A percentile compares a stretch with the other conserved stretches of the same genome.
These are phyloP conservation scores for Pedicia rivosa DNA, from an alignment of 2,888 invertebrate genomes.

Conservation along the genomic window DNA sequence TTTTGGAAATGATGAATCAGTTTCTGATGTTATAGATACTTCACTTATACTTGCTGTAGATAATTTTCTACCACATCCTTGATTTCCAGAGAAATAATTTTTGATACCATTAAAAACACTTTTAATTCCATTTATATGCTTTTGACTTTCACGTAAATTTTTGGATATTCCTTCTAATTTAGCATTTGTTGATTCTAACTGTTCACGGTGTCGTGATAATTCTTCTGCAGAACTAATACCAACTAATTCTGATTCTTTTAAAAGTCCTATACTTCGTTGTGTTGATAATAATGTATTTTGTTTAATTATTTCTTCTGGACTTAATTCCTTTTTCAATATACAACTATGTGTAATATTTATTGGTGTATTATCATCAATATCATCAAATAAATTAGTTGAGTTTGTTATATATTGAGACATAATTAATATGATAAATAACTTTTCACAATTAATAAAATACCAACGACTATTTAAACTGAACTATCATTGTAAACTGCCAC, in stretches of 20 bases:
- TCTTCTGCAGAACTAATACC: slow-evolving; percentile 90
- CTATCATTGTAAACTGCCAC: no score
- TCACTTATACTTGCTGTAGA: slow-evolving; percentile 19
- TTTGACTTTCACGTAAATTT: slow-evolving; percentile 78
- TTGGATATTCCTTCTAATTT: slow-evolving; percentile 82
- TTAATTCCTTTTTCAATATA: no score
- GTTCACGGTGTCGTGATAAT: slow-evolving; percentile 74
- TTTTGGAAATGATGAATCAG: slow-evolving; percentile 16
- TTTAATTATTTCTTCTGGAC: slow-evolving; percentile 55
- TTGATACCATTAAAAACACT: slow-evolving; percentile 94
- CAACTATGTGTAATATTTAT: slow-evolving; percentile 51
- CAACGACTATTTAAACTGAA: no score
- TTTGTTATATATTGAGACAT: slow-evolving; percentile 42
- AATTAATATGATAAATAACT: no score
- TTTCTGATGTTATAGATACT: no score
- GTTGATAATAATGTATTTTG: slow-evolving; percentile 69
- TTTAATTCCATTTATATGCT: slow-evolving; percentile 88
- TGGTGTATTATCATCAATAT: slow-evolving; percentile 71
- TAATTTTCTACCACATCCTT: slow-evolving; percentile 34
- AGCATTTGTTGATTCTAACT: slow-evolving; percentile 73
- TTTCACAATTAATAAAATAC: no score
- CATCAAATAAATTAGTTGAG: slow-evolving; percentile 48
- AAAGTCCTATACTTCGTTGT: slow-evolving; percentile 54
- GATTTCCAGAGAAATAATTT: slow-evolving; percentile 69
- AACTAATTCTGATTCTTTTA: slow-evolving; percentile 84